Percentiles rank a stretch among this genome's conserved stretches.
These are phyloP conservation scores for Synaphobranchus kaupii DNA, from an alignment of 2,797 vertebrate species.

Conservation along the genomic window DNA sequence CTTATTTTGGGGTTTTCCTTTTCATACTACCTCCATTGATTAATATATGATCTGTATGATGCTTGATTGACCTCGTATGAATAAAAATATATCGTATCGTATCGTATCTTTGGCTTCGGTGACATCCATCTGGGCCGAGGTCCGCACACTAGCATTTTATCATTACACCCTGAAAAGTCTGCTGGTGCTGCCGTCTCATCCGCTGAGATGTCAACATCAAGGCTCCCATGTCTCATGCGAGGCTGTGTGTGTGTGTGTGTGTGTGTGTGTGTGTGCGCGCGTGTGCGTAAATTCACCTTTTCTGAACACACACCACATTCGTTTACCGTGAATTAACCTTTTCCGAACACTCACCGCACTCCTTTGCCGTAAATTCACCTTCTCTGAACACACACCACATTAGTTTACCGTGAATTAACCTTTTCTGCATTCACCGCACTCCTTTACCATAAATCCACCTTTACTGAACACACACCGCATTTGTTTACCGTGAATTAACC, in stretches of 20 bases:
- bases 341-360: slow-evolving; percentile 5
- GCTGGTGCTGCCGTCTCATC: background rate
- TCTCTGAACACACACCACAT: slow-evolving; percentile 77
- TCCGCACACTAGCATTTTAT: background rate
- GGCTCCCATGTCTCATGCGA: background rate
- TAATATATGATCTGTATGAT: no score
- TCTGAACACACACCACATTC: no score
- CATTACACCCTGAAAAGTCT: background rate
- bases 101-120: background rate
- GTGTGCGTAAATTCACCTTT: no score
- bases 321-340: background rate
- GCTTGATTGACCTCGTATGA: no score
- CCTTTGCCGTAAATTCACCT: background rate
- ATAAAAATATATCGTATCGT: no score
- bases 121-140: background rate
- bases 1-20: no score
- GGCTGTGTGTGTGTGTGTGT: background rate
- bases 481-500: background rate
- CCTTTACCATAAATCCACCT: background rate
- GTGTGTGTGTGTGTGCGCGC: background rate
- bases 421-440: no score
- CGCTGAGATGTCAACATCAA: background rate
- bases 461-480: background rate
- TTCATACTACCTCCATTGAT: no score
- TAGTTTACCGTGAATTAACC: slow-evolving; percentile 88